phyloP scores from a whole-genome alignment of 2,797 vertebrate genomes.

The Ctenopoma kingsleyae region DNA sequence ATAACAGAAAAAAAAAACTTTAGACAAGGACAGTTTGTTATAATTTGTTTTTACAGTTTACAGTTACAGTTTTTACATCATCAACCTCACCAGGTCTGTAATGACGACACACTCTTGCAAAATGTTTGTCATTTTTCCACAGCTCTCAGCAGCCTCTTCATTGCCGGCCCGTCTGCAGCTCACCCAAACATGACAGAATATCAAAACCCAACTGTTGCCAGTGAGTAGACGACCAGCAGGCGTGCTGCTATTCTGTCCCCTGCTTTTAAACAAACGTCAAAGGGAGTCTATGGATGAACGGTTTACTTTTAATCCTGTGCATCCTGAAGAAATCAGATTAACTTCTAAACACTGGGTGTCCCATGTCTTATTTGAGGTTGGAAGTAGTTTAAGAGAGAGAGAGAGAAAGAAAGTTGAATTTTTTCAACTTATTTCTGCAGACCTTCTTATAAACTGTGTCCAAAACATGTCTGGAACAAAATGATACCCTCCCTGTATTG shows the following conservation, averaged over 20 bases:
- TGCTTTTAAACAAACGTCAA: conserved; percentile 71
- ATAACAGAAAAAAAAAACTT: background rate
- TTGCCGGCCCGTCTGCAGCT: conserved; percentile 17
- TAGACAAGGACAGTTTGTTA: background rate
- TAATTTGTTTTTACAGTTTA: too few species aligned
- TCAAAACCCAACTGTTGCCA: conserved; percentile 48
- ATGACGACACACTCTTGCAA: conserved; percentile 5
- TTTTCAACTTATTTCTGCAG: conserved; percentile 27
- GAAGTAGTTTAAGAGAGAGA: background rate
- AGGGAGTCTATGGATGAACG: conserved; percentile 49
- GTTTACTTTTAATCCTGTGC: conserved; percentile 67
- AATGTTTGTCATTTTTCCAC: conserved; percentile 26
- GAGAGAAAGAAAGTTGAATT: background rate
- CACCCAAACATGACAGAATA: conserved; percentile 46
- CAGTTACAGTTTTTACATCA: too few species aligned
- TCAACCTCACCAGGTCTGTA: background rate
- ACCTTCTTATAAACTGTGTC: conserved; percentile 22
- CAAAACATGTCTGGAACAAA: conserved; percentile 27
- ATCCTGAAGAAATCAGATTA: conserved; percentile 70
- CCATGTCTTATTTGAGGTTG: conserved; percentile 28
- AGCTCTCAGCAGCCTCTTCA: conserved; percentile 9
- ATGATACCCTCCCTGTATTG: conserved; percentile 2
- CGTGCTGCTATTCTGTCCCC: conserved; percentile 35
- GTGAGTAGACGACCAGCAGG: conserved; percentile 25
- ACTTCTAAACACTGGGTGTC: conserved; percentile 33